Evolutionary conservation across 2,888 invertebrate species (phyloP), one percentile per base, ranked within the genome.

Genomic region (Thereva nobilitata): DNA sequence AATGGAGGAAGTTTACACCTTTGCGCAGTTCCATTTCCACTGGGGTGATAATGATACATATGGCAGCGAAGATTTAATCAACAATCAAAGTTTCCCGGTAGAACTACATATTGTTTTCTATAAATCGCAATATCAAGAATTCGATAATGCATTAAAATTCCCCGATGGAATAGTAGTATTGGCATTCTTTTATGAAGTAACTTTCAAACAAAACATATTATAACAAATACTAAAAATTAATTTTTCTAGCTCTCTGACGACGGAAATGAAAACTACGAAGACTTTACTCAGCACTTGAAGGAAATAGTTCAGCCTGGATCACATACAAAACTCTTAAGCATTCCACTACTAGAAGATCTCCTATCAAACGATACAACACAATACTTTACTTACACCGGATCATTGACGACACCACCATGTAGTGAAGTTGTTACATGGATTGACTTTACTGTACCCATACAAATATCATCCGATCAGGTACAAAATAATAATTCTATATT

Each of bases 361-460:
- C 74, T 88, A 66, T 84, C 83, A 0, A 78, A 79, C 53, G 83
- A 86, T 74, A 78, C 86, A 68, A 77, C 84, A 44, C 80, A 86
- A 45, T 95, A 92, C 81, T 94, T 89, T 83, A 93, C 92, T 0
- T 95, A 95, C 77, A 84, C 85, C 52, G 95, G 95, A 0, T 93
- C 93, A 0, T 78, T 94, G 71, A 94, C 94, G 4, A 94, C 94
- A 2, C 93, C 93, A 2, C 94, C 94, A 0, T 91, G 91, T 73
- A 86, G 86, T 34, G 94, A 95, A 82, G 88, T 91, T 56, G 94
- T 94, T 47, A 88, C 87, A 47, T 95, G 93, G 93, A 86, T 94
- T 67, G 91, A 94, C 74, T 92, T 91, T 75, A 86, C 87, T 73
- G 84, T 89, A 68, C 88, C 91, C 0, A 86, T 93, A 5, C 79